Percentiles rank a stretch among this genome's conserved stretches.
Evolutionary conservation across 2,113 vertebrate genomes (phyloP).

Genomic region (Balaeniceps rex): DNA sequence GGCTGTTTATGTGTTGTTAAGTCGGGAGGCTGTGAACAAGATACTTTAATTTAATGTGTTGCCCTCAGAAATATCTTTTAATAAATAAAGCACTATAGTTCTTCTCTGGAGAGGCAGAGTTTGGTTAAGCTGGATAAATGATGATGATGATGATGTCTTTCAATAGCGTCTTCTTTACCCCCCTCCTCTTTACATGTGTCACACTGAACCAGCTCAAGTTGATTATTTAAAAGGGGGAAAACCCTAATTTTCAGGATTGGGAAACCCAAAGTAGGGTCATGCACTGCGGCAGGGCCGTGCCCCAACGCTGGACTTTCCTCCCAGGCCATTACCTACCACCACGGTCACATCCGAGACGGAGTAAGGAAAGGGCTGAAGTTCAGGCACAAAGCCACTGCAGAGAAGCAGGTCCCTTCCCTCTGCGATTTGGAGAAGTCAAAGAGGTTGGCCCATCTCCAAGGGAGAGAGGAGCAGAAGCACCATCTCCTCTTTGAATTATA

Average conservation of each 20-base stretch:
- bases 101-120: neutral
- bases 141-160: neutral
- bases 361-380: neutral
- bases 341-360: fast-evolving
- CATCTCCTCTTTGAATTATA: neutral
- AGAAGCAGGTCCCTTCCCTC: neutral
- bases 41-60: constrained; percentile 19
- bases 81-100: neutral
- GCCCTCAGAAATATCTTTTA: constrained; percentile 27
- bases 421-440: neutral
- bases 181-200: neutral
- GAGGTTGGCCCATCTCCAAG: neutral
- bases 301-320: neutral
- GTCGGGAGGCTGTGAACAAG: neutral
- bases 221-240: neutral
- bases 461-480: neutral
- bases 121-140: neutral
- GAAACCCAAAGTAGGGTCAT: neutral
- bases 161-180: neutral
- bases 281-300: fast-evolving
- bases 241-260: neutral
- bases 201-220: neutral
- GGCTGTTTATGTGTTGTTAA: constrained; percentile 47
- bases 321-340: neutral
- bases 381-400: neutral